These are phyloP conservation scores for Thermophis baileyi DNA, from an alignment of 2,113 vertebrate species.

Conservation along the genomic window DNA sequence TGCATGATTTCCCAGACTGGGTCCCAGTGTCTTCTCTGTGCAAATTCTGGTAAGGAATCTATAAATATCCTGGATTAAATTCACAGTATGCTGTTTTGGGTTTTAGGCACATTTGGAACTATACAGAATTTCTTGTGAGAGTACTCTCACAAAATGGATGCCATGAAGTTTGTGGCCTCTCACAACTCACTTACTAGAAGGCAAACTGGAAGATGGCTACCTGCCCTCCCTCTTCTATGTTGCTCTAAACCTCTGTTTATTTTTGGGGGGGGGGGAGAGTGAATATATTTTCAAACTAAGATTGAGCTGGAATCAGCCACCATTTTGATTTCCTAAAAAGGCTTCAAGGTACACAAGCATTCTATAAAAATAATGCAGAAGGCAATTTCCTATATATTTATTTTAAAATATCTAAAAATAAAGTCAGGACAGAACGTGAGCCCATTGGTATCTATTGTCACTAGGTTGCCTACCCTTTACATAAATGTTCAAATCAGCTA, in stretches of 20 bases:
- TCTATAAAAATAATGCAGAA: neutral
- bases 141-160: neutral
- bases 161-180: neutral
- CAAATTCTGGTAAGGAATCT: neutral
- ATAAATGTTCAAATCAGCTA: neutral
- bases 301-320: neutral
- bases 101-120: neutral
- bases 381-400: neutral
- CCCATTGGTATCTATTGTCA: neutral
- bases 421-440: neutral
- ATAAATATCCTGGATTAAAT: neutral
- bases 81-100: neutral
- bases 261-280: neutral
- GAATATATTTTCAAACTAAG: neutral
- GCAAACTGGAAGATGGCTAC: neutral
- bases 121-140: neutral
- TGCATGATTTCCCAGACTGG: neutral
- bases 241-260: neutral
- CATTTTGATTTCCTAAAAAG: neutral
- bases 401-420: neutral
- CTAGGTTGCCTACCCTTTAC: neutral
- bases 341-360: neutral
- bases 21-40: neutral
- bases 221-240: neutral
- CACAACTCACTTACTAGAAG: neutral